Evolutionary conservation across 2,113 vertebrate genomes (phyloP).

Genomic region (Oncorhynchus gorbuscha): DNA sequence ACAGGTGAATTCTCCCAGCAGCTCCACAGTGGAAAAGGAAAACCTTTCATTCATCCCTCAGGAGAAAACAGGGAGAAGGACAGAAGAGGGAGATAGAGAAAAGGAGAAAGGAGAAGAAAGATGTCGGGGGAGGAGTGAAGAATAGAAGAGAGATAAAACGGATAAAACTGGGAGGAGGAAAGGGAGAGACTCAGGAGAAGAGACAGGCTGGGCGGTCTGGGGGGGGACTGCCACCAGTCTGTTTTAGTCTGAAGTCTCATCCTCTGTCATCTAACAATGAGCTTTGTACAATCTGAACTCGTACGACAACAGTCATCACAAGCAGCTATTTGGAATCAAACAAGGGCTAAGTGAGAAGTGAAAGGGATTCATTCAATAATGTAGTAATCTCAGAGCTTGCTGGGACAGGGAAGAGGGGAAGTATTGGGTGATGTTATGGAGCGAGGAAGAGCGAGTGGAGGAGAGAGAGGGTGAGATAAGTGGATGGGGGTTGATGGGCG

Average conservation of each 20-base stretch:
- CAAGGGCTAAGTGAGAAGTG: neutral
- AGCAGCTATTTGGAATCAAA: neutral
- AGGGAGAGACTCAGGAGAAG: neutral
- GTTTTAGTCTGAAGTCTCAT: neutral
- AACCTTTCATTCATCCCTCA: constrained; percentile 62
- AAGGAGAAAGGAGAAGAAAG: neutral
- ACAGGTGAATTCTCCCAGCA: constrained; percentile 61
- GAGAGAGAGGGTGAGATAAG: constrained; percentile 55
- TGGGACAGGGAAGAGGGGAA: constrained; percentile 23
- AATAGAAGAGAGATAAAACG: neutral
- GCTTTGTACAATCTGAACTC: neutral
- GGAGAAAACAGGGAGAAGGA: constrained; percentile 14
- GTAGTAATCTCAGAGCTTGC: neutral
- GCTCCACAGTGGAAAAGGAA: constrained; percentile 38
- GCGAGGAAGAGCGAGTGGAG: constrained; percentile 30
- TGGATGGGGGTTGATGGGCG: constrained; percentile 20
- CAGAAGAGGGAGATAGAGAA: neutral
- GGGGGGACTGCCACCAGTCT: neutral
- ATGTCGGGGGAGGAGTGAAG: neutral
- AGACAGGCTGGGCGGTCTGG: neutral
- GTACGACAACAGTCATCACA: neutral
- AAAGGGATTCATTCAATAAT: neutral
- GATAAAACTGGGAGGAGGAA: neutral
- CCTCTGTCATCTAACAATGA: neutral
- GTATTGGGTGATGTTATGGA: constrained; percentile 48